phyloP scores from a whole-genome alignment of 2,888 invertebrate species.

The Subacronicta megacephala region DNA sequence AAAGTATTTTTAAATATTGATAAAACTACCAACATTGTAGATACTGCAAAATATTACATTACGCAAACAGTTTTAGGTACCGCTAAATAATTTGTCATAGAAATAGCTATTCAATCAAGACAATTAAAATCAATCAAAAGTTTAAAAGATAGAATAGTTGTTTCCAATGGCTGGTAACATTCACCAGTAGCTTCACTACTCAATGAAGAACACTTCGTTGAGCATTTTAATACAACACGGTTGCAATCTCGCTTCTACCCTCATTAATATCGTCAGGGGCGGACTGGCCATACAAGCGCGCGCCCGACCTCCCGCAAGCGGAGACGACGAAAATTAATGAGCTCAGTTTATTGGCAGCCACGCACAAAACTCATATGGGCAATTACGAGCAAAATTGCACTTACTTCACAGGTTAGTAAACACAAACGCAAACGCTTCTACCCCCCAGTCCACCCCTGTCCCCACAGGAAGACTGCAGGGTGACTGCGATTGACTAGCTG shows the following conservation, averaged over 20 bases:
- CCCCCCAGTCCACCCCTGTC: conserved; percentile 89
- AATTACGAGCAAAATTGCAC: conserved; percentile 90
- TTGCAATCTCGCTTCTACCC: conserved; percentile 89
- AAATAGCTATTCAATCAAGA: conserved; percentile 57
- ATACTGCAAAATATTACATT: conserved; percentile 69
- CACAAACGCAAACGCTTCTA: conserved; percentile 87
- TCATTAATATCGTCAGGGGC: conserved; percentile 90
- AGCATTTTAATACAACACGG: conserved; percentile 84
- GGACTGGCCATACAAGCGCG: conserved; percentile 90
- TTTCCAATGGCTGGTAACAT: conserved; percentile 70
- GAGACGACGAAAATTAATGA: conserved; percentile 90
- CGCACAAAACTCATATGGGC: conserved; percentile 90
- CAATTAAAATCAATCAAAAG: not conserved
- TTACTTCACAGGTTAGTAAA: conserved; percentile 90
- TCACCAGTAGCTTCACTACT: conserved; percentile 86
- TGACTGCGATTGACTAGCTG: conserved; percentile 81
- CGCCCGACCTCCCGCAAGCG: conserved; percentile 88
- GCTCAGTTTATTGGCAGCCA: conserved; percentile 90
- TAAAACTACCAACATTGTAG: conserved; percentile 72
- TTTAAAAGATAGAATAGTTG: conserved; percentile 58
- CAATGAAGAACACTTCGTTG: conserved; percentile 81
- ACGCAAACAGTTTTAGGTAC: conserved; percentile 68
- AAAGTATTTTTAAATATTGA: conserved; percentile 38
- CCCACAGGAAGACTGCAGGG: conserved; percentile 89
- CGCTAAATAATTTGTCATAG: conserved; percentile 64